These are phyloP conservation scores for Drosophila tsacasi DNA, from an alignment of 1,140 invertebrate genomes.

Conservation along the genomic window DNA sequence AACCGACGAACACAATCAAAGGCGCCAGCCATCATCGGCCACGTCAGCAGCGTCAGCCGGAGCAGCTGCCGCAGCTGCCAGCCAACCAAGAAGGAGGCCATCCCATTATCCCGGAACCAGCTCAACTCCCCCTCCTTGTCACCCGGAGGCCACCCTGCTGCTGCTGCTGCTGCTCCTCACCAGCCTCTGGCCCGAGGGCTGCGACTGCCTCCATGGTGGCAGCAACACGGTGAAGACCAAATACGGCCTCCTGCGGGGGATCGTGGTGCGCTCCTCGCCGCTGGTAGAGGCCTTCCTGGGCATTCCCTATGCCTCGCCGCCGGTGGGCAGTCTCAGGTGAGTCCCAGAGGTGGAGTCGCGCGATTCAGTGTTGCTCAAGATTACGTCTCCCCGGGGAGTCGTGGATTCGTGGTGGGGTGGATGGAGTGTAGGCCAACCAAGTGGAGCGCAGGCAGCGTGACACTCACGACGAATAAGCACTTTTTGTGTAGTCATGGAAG, in stretches of 20 bases:
- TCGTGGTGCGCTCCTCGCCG: constrained; percentile 91
- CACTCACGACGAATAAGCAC: neutral
- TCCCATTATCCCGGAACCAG: constrained; percentile 21
- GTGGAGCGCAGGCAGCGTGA: constrained; percentile 31
- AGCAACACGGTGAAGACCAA: constrained; percentile 93
- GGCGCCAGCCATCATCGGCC: constrained; percentile 38
- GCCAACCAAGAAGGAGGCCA: constrained; percentile 10
- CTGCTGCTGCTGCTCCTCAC: constrained; percentile 64
- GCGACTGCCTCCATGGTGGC: constrained; percentile 85
- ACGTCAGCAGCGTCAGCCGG: constrained; percentile 31
- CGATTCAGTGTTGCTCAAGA: constrained; percentile 34
- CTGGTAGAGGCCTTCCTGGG: constrained; percentile 97
- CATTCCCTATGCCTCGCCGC: constrained; percentile 93
- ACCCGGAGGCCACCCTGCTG: constrained; percentile 55
- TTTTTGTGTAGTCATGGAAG: neutral
- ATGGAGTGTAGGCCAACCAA: neutral
- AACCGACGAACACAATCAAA: constrained; percentile 49
- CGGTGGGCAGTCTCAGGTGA: constrained; percentile 85
- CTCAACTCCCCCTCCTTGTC: constrained; percentile 25
- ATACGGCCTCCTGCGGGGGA: constrained; percentile 94
- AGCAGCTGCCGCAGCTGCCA: constrained; percentile 9
- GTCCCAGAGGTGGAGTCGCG: constrained; percentile 45
- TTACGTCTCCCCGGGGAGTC: constrained; percentile 29
- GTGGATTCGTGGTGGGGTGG: neutral
- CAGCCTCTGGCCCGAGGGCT: constrained; percentile 73